Base-by-base conservation (phyloP, 2,113 vertebrate species). In the Suricata suricatta region DNA sequence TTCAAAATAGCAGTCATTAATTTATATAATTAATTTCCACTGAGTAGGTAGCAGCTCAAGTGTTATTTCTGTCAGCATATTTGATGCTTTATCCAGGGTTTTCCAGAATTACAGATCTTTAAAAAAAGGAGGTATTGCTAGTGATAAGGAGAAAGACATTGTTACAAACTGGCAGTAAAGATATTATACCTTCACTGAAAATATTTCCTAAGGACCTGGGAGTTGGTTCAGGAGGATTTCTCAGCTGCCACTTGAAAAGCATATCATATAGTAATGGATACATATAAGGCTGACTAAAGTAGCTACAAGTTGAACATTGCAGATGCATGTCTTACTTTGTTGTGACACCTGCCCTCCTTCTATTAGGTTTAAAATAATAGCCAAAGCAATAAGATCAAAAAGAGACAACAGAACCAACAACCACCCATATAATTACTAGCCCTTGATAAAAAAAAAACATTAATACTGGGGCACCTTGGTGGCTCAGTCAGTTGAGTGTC, bases 221-320 rank as follows among this genome's bases (percentile, higher is more conserved):
- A 88, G 13, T 54, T 72, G 41, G 17, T 10, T 10, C 64, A 52
- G 76, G 41, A 90, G 13, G 14, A 94, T 77, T 77, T 88, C 41
- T 90, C 41, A 97, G 72, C 52, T 85, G 6, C 23, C 52, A 76
- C 13, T 84, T 92, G 81, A 69, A 95, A 96, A 88, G 13, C 7
- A 29, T 31, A 63, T 72, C 23, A 60, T 13, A 66, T n/a, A 50
- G 25, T 82, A 74, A 93, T 83, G 77, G 82, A 92, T 17, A 68
- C 21, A 38, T 44, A 69, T 8, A 74, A 96, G n/a, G 2, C 63
- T 63, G 68, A 60, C n/a, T 71, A 17, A 94, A 89, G 47, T 35
- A 54, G 15, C 47, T 88, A 66, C 35, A 63, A 85, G 14, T n/a
- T 92, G 63, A 93, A 76, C 9, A 44, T 47, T 92, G 14, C 16